Evolutionary conservation across 2,797 vertebrate species (phyloP).

Genomic region (Okamejei kenojei): DNA sequence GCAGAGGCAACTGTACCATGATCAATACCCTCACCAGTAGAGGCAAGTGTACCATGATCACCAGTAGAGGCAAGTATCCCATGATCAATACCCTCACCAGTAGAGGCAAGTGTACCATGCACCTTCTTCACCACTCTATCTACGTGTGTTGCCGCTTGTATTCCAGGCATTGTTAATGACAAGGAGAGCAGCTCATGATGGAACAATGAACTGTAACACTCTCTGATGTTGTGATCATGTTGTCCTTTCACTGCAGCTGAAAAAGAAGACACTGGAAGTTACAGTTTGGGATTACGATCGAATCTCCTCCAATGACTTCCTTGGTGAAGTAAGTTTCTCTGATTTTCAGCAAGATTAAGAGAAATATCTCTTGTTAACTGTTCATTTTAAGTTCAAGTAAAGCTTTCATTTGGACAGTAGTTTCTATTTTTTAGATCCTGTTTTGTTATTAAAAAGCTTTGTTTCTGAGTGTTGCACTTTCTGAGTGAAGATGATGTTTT

Average conservation of each 20-base stretch:
- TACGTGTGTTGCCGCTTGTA: not conserved
- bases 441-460: not conserved
- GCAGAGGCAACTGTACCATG: too few relatives aligned
- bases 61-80: too few relatives aligned
- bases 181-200: not conserved
- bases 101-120: too few relatives aligned
- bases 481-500: not conserved
- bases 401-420: not conserved
- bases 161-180: not conserved
- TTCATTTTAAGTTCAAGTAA: not conserved
- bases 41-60: too few relatives aligned
- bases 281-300: constrained; percentile 98
- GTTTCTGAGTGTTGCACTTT: not conserved
- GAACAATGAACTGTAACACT: not conserved
- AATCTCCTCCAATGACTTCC: constrained; percentile 96
- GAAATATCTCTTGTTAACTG: not conserved
- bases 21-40: too few relatives aligned
- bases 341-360: not conserved
- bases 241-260: constrained; percentile 70
- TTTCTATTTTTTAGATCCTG: too few relatives aligned
- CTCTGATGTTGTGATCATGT: constrained; percentile 4
- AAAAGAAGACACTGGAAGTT: constrained; percentile 97
- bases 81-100: too few relatives aligned
- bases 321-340: constrained; percentile 82
- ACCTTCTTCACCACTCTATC: too few relatives aligned